Evolutionary conservation across 1,140 invertebrate species (phyloP).

Genomic region (Drosophila bocqueti): DNA sequence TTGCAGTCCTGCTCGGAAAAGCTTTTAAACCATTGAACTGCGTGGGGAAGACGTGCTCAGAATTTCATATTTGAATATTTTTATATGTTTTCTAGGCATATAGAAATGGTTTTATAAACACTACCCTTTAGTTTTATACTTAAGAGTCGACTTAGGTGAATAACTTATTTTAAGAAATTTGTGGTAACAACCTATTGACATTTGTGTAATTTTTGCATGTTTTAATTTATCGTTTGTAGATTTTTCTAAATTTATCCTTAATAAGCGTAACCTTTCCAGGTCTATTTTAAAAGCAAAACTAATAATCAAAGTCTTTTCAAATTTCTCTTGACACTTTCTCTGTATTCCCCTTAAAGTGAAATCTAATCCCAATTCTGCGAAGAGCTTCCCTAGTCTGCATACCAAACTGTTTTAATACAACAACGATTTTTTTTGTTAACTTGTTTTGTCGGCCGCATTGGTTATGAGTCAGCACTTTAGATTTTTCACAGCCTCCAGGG

Average conservation of each 20-base stretch:
- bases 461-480: conserved; percentile 71
- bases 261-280: too few relatives aligned
- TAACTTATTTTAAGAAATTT: too few relatives aligned
- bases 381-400: conserved; percentile 51
- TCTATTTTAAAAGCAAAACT: background rate
- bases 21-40: conserved; percentile 59
- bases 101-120: too few relatives aligned
- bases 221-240: too few relatives aligned
- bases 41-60: conserved; percentile 52
- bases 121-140: too few relatives aligned
- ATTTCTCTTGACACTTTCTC: background rate
- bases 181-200: too few relatives aligned
- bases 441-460: conserved; percentile 48
- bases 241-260: too few relatives aligned
- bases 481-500: conserved; percentile 41
- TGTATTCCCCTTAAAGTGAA: background rate
- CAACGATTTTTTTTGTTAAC: conserved; percentile 50
- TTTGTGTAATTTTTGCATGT: too few relatives aligned
- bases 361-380: conserved; percentile 2
- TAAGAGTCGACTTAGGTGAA: too few relatives aligned
- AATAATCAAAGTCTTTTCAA: background rate
- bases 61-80: conserved; percentile 34
- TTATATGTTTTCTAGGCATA: too few relatives aligned
- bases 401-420: conserved; percentile 77
- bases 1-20: conserved; percentile 76